Base-by-base conservation (phyloP, 2,888 invertebrate genomes). In the Imbricaverruca yamaguchii region DNA sequence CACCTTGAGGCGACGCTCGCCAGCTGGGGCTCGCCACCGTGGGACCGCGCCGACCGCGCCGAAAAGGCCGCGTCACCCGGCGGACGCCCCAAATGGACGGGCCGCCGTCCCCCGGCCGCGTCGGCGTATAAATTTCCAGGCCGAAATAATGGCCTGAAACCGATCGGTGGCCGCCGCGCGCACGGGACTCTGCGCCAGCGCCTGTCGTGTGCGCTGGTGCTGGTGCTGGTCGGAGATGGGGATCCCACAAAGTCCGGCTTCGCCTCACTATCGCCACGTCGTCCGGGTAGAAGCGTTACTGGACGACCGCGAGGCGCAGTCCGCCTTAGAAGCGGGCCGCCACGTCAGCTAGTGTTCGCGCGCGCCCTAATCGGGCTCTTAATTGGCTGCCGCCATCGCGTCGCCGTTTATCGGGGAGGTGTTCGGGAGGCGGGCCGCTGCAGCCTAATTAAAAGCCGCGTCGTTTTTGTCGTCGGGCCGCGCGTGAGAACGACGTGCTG, bases 81-180 rank as follows among this genome's bases (percentile, higher is more conserved):
- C 39, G 39, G 12, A 23, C 3, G 39, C 67, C 25, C 25, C 13
- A 12, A 69, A 69, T 69, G 69, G 69, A 7, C 39, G 69, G 12
- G 7, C n/a, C 69, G 39, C n/a, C 39, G 18, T 3, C 69, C 69
- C 18, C 4, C 39, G n/a, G 67, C 67, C 67, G 67, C 25, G 12
- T 25, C 25, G 11, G n/a, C 67, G 67, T 67, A 25, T 67, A 25
- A 11, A 67, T 23, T 67, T 39, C 39, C 13, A 53, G n/a, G 67
- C 13, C 39, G 39, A 69, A 69, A 69, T 69, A 69, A 69, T 69
- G 69, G 69, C 69, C 69, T 69, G 69, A 69, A 69, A 69, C 69
- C 25, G 69, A 69, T 53, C 69, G 39, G 39, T 39, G 4, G 69
- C 69, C 15, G 39, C 18, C 39, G 18, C 18, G 69, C 53, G 59